Percentiles rank a stretch among this genome's conserved stretches.
Evolutionary conservation across 2,888 invertebrate species (phyloP).

Genomic region (Philhelius pedissequus): DNA sequence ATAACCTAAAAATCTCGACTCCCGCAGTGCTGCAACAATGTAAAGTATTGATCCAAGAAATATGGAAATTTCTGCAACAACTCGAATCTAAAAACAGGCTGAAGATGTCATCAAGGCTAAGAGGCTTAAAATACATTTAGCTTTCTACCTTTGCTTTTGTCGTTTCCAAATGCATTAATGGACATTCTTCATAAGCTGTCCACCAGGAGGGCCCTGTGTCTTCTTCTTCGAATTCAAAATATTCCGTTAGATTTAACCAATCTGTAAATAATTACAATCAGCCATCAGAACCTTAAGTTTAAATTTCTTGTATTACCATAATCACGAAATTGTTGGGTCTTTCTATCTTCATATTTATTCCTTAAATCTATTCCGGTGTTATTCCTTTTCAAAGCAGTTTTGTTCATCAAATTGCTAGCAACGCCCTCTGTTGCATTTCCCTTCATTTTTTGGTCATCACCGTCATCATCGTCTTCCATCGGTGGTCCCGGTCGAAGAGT

Average conservation of each 20-base stretch:
- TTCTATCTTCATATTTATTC: conserved; percentile 1
- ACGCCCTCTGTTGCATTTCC: conserved; percentile 44
- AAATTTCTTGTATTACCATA: conserved; percentile 15
- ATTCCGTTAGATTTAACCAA: conserved; percentile 77
- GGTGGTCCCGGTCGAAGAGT: conserved; percentile 92
- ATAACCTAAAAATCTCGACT: conserved; percentile 93
- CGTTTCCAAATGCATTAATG: conserved; percentile 77
- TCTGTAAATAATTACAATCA: conserved; percentile 69
- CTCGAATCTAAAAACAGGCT: conserved; percentile 81
- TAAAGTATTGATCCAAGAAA: conserved; percentile 91
- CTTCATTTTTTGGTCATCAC: conserved; percentile 58
- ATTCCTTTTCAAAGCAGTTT: conserved; percentile 3
- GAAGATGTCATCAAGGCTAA: background rate
- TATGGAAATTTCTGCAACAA: conserved; percentile 88
- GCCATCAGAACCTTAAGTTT: background rate
- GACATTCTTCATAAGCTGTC: conserved; percentile 77
- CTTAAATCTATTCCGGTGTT: background rate
- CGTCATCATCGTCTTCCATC: conserved; percentile 74
- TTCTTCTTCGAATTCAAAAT: conserved; percentile 73
- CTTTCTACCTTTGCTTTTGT: conserved; percentile 73
- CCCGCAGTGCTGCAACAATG: conserved; percentile 89
- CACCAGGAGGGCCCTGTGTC: conserved; percentile 75
- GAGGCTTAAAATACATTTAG: background rate
- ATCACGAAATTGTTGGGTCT: background rate
- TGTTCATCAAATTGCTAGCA: conserved; percentile 2